These are phyloP conservation scores for Idaea straminata DNA, from an alignment of 2,888 invertebrate species.

Conservation along the genomic window DNA sequence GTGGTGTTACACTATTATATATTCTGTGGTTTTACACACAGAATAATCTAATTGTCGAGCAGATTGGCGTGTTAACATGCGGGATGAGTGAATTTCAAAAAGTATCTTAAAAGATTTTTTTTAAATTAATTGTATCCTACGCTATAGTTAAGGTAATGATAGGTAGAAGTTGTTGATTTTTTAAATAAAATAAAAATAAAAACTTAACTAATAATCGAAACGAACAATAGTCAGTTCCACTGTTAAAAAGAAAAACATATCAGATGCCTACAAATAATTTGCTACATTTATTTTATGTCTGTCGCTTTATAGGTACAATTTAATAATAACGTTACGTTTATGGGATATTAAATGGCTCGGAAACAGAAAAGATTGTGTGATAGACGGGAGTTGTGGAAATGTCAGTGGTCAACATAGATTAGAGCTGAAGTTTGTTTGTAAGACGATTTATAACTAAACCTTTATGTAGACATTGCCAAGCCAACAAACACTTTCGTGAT, in stretches of 20 bases:
- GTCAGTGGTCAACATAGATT: conserved; percentile 31
- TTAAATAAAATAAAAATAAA: too few species aligned
- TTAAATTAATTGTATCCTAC: too few species aligned
- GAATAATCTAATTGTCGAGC: too few species aligned
- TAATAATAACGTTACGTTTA: conserved; percentile 54
- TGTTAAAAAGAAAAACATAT: neutral
- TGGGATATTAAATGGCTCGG: conserved; percentile 63
- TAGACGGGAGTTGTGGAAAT: conserved; percentile 44
- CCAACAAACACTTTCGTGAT: conserved; percentile 39
- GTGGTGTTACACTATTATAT: too few species aligned
- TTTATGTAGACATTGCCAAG: conserved; percentile 40
- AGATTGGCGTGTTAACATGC: too few species aligned
- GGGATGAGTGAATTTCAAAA: too few species aligned
- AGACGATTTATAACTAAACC: conserved; percentile 58
- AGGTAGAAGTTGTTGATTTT: too few species aligned
- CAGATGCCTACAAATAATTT: neutral
- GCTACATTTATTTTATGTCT: conserved; percentile 13
- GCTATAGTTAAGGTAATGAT: too few species aligned
- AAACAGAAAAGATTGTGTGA: conserved; percentile 64
- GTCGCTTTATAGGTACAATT: conserved; percentile 20
- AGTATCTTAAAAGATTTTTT: too few species aligned
- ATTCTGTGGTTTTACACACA: too few species aligned
- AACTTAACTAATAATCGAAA: too few species aligned
- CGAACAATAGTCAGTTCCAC: too few species aligned
- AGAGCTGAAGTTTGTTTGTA: conserved; percentile 59